Evolutionary conservation across 2,888 invertebrate species (phyloP).

Genomic region (Odontomyia ornata): DNA sequence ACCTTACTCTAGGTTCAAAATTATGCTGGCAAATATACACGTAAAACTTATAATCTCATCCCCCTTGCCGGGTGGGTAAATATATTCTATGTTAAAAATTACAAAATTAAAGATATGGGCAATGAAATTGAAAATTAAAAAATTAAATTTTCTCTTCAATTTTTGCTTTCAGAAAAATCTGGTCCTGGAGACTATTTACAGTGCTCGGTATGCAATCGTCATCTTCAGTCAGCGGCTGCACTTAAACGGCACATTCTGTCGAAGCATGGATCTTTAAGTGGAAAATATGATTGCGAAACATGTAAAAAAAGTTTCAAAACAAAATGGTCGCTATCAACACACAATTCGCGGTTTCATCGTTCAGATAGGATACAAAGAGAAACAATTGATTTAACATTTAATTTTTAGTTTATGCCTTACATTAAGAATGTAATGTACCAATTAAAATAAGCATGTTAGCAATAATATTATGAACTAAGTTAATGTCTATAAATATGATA

Average conservation of each 20-base stretch:
- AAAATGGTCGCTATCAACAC: constrained; percentile 63
- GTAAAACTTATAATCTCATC: too few relatives aligned
- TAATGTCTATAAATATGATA: background rate
- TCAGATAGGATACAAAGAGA: constrained; percentile 58
- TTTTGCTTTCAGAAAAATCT: constrained; percentile 46
- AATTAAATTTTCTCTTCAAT: background rate
- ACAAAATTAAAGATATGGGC: too few relatives aligned
- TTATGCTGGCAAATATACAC: too few relatives aligned
- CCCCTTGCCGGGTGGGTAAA: too few relatives aligned
- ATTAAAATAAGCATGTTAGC: background rate
- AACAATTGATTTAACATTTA: constrained; percentile 58
- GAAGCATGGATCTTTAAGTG: constrained; percentile 59
- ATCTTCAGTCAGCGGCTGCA: constrained; percentile 60
- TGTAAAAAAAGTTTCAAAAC: constrained; percentile 63
- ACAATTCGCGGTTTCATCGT: constrained; percentile 63
- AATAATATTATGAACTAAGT: background rate
- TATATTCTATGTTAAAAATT: too few relatives aligned
- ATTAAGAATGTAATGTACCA: background rate
- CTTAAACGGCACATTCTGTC: constrained; percentile 61
- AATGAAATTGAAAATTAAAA: too few relatives aligned
- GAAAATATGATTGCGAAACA: constrained; percentile 59
- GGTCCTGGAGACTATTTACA: constrained; percentile 53
- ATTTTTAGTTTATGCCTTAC: constrained; percentile 38
- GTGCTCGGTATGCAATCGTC: constrained; percentile 59
- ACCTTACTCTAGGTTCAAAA: too few relatives aligned